Evolutionary conservation across 2,113 vertebrate genomes (phyloP), one percentile per base, ranked within the genome.

Genomic region (Quiscalus mexicanus): DNA sequence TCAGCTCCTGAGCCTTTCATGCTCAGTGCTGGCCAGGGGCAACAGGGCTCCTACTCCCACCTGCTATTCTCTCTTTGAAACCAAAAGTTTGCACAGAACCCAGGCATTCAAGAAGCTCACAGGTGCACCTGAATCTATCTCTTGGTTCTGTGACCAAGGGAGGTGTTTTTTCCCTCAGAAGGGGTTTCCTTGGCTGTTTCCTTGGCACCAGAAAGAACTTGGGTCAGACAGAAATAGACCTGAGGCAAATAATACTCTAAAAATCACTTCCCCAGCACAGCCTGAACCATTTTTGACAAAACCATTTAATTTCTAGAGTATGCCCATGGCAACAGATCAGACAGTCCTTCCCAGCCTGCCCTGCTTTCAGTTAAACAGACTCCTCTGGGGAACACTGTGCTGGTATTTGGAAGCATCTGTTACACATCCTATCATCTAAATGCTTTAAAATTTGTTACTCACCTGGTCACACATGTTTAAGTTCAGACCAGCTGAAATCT

Each of bases 401-500:
- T 42, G 49, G 3, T 33, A 70, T 39, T 27, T 49, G 37, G 11
- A 42, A 92, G n/a, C n/a, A 52, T 23, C 47, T 70, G 19, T 16
- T 52, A 67, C 58, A 78, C 2, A 4, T 10, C 75, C 23, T 23
- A n/a, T 39, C 53, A 73, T 24, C 41, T 83, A 83, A 93, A 55
- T 55, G 37, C 3, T 83, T 84, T 82, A 74, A 65, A 93, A 90
- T 85, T 64, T 74, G 12, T 75, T 44, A 89, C 96, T 97, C 95
- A 98, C 98, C 97, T 98, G 97, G 60, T 98, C 95, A 97, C 96
- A 98, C 63, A 81, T 80, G 45, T 88, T 97, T 64, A 98, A 96
- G 86, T 98, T 97, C 91, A 98, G 97, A 35, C 96, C 86, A 68
- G 81, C 68, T 95, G 97, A 74, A 84, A 98, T 85, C 63, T 97